Evolutionary conservation across 2,888 invertebrate genomes (phyloP).

Genomic region (Creontiades dilutus): DNA sequence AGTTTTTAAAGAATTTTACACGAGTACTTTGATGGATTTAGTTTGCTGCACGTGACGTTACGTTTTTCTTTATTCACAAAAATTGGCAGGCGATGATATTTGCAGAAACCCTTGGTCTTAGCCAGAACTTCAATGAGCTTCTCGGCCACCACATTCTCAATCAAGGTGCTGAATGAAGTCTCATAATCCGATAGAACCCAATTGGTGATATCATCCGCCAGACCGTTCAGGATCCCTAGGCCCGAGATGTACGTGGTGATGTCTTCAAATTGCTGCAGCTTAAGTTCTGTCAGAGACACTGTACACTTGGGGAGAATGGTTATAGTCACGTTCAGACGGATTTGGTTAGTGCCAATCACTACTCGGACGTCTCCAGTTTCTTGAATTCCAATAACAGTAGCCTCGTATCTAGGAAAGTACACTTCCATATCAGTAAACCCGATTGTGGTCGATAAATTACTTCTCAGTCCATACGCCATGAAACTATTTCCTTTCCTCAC

Average conservation of each 20-base stretch:
- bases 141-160: conserved; percentile 66
- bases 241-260: conserved; percentile 70
- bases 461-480: not conserved
- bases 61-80: not conserved
- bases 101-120: conserved; percentile 59
- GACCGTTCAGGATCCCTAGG: conserved; percentile 66
- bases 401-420: conserved; percentile 65
- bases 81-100: not conserved
- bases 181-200: conserved; percentile 70
- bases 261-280: conserved; percentile 62
- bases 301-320: conserved; percentile 64
- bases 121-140: conserved; percentile 68
- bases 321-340: conserved; percentile 17
- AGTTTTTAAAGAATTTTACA: not conserved
- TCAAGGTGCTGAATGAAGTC: conserved; percentile 66
- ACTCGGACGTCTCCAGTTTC: conserved; percentile 68
- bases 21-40: not conserved
- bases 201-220: conserved; percentile 67
- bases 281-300: conserved; percentile 61
- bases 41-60: not conserved
- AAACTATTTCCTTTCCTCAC: conserved; percentile 63
- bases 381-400: conserved; percentile 62
- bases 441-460: conserved; percentile 63
- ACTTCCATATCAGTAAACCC: conserved; percentile 72
- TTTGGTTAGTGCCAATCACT: conserved; percentile 37